Percentiles rank a stretch among this genome's conserved stretches.
Evolutionary conservation across 2,797 vertebrate species (phyloP).

Genomic region (Botia almorhae): DNA sequence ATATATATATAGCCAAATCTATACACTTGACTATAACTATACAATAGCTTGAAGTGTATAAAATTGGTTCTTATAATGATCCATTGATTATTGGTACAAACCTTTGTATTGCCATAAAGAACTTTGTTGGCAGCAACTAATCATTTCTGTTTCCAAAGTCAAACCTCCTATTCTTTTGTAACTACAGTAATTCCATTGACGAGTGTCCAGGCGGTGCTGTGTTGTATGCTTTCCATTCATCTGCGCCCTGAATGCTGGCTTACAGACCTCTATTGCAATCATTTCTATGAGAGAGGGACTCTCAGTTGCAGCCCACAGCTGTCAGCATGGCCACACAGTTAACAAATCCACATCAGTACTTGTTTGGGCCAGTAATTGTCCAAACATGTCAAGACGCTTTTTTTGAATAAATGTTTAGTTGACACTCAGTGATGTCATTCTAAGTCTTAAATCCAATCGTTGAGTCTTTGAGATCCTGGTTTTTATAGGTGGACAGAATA

Average conservation of each 20-base stretch:
- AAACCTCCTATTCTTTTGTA: constrained; percentile 54
- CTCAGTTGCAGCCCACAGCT: constrained; percentile 66
- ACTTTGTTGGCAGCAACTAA: constrained; percentile 41
- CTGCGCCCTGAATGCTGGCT: constrained; percentile 46
- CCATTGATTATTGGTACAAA: constrained; percentile 23
- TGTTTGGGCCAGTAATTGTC: constrained; percentile 52
- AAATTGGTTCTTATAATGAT: not conserved
- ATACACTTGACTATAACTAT: not conserved
- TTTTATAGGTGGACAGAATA: no score
- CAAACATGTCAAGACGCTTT: constrained; percentile 45
- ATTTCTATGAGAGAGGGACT: constrained; percentile 48
- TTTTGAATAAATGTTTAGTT: constrained; percentile 19
- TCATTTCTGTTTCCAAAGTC: constrained; percentile 27
- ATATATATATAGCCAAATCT: not conserved
- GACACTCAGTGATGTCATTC: constrained; percentile 28
- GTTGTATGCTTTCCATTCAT: constrained; percentile 47
- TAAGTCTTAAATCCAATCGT: not conserved
- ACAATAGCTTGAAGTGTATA: not conserved
- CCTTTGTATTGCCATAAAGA: constrained; percentile 30
- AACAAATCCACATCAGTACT: constrained; percentile 64
- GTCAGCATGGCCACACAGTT: constrained; percentile 55
- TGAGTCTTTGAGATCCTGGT: not conserved
- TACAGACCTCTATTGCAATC: constrained; percentile 42
- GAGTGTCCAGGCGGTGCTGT: constrained; percentile 32
- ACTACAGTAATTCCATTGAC: constrained; percentile 54